phyloP scores from a whole-genome alignment of 1,140 invertebrate species.

The Drosophila nigromelanica region DNA sequence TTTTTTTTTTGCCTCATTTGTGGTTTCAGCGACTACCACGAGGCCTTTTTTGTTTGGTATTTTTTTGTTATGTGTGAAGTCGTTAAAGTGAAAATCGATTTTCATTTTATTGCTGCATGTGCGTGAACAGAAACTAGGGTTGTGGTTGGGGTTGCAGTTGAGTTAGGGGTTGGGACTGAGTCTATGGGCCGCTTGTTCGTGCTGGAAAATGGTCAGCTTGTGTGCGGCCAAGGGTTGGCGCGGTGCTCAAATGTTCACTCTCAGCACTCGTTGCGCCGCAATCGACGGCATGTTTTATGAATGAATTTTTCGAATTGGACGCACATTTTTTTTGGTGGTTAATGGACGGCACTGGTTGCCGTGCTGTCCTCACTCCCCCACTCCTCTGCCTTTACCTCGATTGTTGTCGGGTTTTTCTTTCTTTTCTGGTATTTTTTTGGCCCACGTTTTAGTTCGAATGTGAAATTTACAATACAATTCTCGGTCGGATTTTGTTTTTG shows the following conservation, averaged over 20 bases:
- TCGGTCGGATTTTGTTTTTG: slow-evolving; percentile 36
- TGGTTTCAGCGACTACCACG: slow-evolving; percentile 58
- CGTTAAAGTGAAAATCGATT: slow-evolving; percentile 81
- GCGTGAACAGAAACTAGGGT: slow-evolving; percentile 33
- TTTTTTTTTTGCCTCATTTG: slow-evolving; percentile 62
- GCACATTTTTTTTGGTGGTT: slow-evolving; percentile 67
- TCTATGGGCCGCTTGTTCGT: slow-evolving; percentile 22
- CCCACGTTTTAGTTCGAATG: slow-evolving; percentile 26
- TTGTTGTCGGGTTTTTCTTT: slow-evolving; percentile 21
- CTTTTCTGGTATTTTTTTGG: slow-evolving; percentile 14
- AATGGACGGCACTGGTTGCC: slow-evolving; percentile 48
- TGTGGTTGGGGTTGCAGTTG: neutral
- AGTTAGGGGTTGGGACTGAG: neutral
- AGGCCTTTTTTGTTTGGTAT: slow-evolving; percentile 60
- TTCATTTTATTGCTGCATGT: slow-evolving; percentile 75
- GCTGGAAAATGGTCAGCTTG: slow-evolving; percentile 22
- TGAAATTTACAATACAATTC: slow-evolving; percentile 41
- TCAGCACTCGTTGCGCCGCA: slow-evolving; percentile 49
- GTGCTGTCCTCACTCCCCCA: neutral
- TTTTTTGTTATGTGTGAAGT: slow-evolving; percentile 69
- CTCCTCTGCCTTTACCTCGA: slow-evolving; percentile 10
- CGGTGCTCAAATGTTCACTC: slow-evolving; percentile 53
- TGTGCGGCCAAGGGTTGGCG: neutral
- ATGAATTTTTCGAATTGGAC: slow-evolving; percentile 78
- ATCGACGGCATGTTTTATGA: slow-evolving; percentile 78